phyloP scores from a whole-genome alignment of 2,797 vertebrate species.

The Enteromius radiatus region DNA sequence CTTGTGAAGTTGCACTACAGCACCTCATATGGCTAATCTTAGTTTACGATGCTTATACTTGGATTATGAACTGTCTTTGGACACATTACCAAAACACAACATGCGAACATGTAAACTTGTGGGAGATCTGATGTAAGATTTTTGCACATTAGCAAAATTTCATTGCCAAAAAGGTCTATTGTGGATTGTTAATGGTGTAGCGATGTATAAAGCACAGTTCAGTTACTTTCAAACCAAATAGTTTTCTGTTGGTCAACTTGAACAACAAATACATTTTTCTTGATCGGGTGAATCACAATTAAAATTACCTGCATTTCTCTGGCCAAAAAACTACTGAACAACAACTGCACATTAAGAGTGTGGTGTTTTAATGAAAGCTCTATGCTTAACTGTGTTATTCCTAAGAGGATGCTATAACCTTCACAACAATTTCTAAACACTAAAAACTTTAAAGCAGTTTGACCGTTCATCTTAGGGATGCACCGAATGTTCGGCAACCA shows the following conservation, averaged over 20 bases:
- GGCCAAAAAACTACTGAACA: neutral
- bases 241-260: neutral
- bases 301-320: too few species aligned
- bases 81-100: neutral
- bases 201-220: neutral
- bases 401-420: neutral
- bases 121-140: neutral
- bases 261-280: neutral
- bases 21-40: neutral
- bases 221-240: conserved; percentile 2
- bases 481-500: too few species aligned
- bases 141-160: neutral
- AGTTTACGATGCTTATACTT: neutral
- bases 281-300: neutral
- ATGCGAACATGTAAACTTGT: neutral
- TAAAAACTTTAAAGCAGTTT: too few species aligned
- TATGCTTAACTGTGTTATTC: neutral
- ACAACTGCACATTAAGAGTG: neutral
- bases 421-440: neutral
- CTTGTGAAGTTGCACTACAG: neutral
- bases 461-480: too few species aligned
- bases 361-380: neutral
- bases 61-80: neutral
- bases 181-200: neutral
- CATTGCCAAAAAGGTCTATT: neutral